These are phyloP conservation scores for Brienomyrus longianalis DNA, from an alignment of 2,113 vertebrate species.

Conservation along the genomic window DNA sequence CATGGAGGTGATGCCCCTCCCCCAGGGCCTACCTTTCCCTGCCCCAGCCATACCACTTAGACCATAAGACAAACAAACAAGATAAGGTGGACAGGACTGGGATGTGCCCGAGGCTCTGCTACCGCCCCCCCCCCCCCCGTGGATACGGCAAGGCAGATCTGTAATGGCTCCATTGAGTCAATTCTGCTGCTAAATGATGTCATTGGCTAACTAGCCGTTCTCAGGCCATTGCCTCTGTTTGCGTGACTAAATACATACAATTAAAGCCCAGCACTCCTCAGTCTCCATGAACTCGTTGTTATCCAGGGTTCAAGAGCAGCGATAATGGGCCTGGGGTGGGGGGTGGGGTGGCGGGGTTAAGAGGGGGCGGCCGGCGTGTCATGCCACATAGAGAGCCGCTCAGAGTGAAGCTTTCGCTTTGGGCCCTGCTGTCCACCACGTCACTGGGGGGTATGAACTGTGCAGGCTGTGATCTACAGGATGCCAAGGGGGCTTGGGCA, in stretches of 20 bases:
- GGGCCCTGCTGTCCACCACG: constrained; percentile 59
- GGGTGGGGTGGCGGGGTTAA: background rate
- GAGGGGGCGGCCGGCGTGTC: constrained; percentile 68
- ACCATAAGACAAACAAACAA: background rate
- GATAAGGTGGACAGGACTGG: background rate
- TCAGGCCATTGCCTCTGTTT: constrained; percentile 98
- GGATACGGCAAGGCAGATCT: constrained; percentile 66
- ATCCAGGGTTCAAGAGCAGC: constrained; percentile 96
- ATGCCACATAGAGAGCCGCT: constrained; percentile 72
- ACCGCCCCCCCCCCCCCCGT: constrained; percentile 39
- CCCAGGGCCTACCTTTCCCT: constrained; percentile 43
- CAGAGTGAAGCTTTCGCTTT: constrained; percentile 84
- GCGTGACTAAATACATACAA: constrained; percentile 99
- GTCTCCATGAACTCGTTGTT: constrained; percentile 98
- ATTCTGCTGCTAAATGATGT: constrained; percentile 87
- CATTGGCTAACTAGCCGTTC: constrained; percentile 96
- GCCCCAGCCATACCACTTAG: too few relatives aligned
- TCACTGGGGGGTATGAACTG: background rate
- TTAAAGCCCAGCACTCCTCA: constrained; percentile 95
- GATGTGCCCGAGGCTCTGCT: constrained; percentile 54
- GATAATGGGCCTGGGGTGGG: constrained; percentile 86
- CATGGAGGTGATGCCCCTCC: background rate
- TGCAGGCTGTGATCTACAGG: background rate
- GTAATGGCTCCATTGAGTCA: constrained; percentile 81
- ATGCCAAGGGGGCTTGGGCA: background rate